phyloP scores from a whole-genome alignment of 1,140 invertebrate species.

The Pogonomyrmex barbatus region DNA sequence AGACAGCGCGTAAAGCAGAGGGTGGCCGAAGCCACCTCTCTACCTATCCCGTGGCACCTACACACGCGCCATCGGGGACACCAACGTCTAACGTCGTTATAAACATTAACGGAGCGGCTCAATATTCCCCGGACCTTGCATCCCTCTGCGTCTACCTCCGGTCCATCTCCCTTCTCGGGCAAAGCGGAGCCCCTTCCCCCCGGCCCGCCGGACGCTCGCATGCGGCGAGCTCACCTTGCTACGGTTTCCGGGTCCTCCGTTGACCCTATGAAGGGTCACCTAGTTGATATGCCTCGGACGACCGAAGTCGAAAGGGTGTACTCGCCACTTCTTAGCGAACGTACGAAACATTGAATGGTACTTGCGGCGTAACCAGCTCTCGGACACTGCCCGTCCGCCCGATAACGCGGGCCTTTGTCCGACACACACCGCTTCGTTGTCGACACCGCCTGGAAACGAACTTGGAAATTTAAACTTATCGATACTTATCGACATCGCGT shows the following conservation, averaged over 20 bases:
- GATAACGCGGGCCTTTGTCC: conserved; percentile 33
- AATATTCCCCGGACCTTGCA: conserved; percentile 83
- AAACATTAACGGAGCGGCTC: conserved; percentile 86
- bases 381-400: conserved; percentile 3
- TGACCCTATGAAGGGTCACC: conserved; percentile 57
- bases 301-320: conserved; percentile 48
- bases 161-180: conserved; percentile 82
- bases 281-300: conserved; percentile 49
- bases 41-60: conserved; percentile 72
- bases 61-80: conserved; percentile 76
- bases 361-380: conserved; percentile 36
- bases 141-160: conserved; percentile 74
- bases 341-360: conserved; percentile 54
- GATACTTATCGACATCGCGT: not conserved
- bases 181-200: conserved; percentile 67
- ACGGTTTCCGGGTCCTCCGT: conserved; percentile 66
- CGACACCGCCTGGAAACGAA: not conserved
- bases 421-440: not conserved
- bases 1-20: conserved; percentile 63
- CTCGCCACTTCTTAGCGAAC: conserved; percentile 44
- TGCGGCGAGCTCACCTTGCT: conserved; percentile 63
- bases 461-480: not conserved
- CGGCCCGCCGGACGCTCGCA: conserved; percentile 65
- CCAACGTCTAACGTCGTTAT: conserved; percentile 85
- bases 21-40: conserved; percentile 74